phyloP scores from a whole-genome alignment of 2,888 invertebrate species.

The Macaria notata region DNA sequence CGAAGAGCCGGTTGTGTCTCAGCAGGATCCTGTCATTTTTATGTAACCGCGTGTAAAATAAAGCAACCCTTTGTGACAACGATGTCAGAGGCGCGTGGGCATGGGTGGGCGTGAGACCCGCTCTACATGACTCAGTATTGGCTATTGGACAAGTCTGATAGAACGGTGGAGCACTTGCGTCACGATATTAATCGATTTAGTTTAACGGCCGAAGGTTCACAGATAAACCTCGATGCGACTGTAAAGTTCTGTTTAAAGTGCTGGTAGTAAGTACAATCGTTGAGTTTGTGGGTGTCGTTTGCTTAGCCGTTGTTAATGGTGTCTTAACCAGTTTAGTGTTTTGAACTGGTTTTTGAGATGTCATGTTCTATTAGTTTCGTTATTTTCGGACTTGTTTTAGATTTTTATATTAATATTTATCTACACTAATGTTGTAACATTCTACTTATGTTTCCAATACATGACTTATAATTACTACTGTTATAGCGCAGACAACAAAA shows the following conservation, averaged over 20 bases:
- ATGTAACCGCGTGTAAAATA: constrained; percentile 25
- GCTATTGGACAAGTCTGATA: constrained; percentile 49
- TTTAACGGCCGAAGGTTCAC: constrained; percentile 27
- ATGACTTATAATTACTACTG: too few relatives aligned
- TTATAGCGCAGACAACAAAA: too few relatives aligned
- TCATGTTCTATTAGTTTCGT: neutral
- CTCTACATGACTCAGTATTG: constrained; percentile 60
- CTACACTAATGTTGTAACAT: too few relatives aligned
- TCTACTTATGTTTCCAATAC: too few relatives aligned
- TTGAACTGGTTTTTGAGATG: neutral
- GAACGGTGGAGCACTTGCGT: constrained; percentile 39
- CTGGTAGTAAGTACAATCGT: constrained; percentile 11
- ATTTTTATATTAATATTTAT: neutral
- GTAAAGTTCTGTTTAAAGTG: constrained; percentile 19
- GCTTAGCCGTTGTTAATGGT: constrained; percentile 9
- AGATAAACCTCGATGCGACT: constrained; percentile 24
- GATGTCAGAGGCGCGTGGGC: constrained; percentile 51
- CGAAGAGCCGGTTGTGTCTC: constrained; percentile 14
- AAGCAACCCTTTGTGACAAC: constrained; percentile 43
- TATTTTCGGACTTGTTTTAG: constrained; percentile 13
- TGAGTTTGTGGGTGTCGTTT: constrained; percentile 9
- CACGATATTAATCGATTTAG: constrained; percentile 39
- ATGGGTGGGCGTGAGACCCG: constrained; percentile 68
- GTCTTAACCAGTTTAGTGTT: constrained; percentile 12
- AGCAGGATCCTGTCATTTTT: constrained; percentile 23